Base-by-base conservation (phyloP, 2,113 vertebrate genomes). In the Plotosus lineatus region DNA sequence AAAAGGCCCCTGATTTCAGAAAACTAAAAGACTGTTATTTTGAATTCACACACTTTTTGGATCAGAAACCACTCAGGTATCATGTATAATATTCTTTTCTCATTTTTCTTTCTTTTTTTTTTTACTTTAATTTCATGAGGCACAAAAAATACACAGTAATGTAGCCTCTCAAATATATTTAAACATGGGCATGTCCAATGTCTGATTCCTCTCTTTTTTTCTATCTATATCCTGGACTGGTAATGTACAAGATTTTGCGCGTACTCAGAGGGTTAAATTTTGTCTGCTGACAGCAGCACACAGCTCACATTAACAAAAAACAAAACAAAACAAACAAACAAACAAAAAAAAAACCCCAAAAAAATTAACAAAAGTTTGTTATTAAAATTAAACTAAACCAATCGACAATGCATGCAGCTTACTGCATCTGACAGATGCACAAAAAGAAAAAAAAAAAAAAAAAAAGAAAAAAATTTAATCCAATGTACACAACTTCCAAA, bases 211-310 rank as follows among this genome's bases (percentile, higher is more conserved):
- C 74, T 76, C 44, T 40, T 53, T 46, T 71, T 61, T 40, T n/a
- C 56, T 78, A 60, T 69, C 31, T 83, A 80, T 82, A 77, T 92
- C 92, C 93, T 90, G 92, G 90, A 92, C 94, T 91, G 90, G 91
- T 87, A 94, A 94, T 92, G 94, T 92, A 94, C 94, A 96, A 96
- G 95, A 96, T 95, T 95, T 96, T 96, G 89, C 91, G 89, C 94
- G 96, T 96, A 97, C 96, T 97, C 96, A 96, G 95, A 98, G 96
- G 97, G 96, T 96, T 97, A 96, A 97, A 96, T 94, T 92, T 94
- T 92, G 94, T 91, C 94, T 93, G 95, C 94, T 95, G 94, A 93
- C 88, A 91, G 89, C 91, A 91, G 95, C 95, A 95, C 95, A 93
- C 92, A 91, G 86, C 87, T 93, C 92, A 89, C 91, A 82, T 91